A percentile compares a stretch with the other conserved stretches of the same genome.
Conservation (phyloP, 2,113 vertebrate species). For the Sapayoa aenigma region DNA sequence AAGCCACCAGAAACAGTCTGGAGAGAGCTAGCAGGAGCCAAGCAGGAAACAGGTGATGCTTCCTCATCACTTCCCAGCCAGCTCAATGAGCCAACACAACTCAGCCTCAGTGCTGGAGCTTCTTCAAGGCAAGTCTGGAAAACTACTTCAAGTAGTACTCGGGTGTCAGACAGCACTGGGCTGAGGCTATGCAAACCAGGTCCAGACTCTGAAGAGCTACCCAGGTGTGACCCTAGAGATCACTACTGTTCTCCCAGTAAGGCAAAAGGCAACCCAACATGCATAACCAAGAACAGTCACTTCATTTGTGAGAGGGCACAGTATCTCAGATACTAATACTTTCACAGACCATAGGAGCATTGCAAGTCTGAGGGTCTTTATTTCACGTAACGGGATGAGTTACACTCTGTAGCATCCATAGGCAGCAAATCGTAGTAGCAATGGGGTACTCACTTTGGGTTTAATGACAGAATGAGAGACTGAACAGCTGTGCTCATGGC, state of each 20-base stretch:
- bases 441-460: not conserved
- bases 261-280: not conserved
- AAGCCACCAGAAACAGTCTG: not conserved
- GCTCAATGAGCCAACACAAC: not conserved
- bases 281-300: not conserved
- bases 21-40: not conserved
- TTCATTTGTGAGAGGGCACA: not conserved
- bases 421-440: constrained; percentile 12
- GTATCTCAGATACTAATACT: not conserved
- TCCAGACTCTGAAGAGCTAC: not conserved
- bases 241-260: not conserved
- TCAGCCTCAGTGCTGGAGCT: not conserved
- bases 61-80: not conserved
- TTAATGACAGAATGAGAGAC: not conserved
- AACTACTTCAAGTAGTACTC: not conserved
- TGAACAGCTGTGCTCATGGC: not conserved
- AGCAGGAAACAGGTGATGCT: not conserved
- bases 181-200: not conserved
- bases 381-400: constrained; percentile 18
- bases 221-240: not conserved
- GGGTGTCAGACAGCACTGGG: not conserved
- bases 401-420: not conserved
- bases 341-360: not conserved
- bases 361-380: constrained; percentile 26
- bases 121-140: not conserved